phyloP scores from a whole-genome alignment of 2,797 vertebrate genomes.

The Pseudocheirus occidentalis region DNA sequence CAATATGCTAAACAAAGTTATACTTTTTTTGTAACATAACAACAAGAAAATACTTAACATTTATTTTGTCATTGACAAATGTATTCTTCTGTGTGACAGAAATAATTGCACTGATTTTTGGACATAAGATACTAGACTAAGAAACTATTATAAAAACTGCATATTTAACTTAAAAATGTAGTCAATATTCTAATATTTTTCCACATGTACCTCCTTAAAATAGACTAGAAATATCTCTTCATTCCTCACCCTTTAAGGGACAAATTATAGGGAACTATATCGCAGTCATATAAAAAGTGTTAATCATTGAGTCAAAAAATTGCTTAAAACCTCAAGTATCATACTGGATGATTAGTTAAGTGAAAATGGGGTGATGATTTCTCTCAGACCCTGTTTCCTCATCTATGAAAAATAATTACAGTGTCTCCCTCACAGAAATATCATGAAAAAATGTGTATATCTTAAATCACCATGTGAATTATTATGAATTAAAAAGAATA shows the following conservation, averaged over 20 bases:
- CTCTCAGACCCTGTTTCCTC: background rate
- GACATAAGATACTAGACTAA: background rate
- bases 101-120: background rate
- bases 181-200: background rate
- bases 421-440: background rate
- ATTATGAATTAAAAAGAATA: background rate
- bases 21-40: background rate
- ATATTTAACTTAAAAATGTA: background rate
- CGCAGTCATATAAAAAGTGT: background rate
- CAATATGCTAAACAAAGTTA: too few species aligned
- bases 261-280: background rate
- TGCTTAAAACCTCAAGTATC: background rate
- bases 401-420: conserved; percentile 23
- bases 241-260: background rate
- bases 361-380: background rate
- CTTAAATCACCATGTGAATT: background rate
- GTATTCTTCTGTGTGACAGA: background rate
- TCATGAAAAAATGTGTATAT: background rate
- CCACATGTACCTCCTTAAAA: background rate
- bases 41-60: background rate
- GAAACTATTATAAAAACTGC: background rate
- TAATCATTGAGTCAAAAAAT: background rate
- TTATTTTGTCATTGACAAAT: background rate
- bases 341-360: background rate
- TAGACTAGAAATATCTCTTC: background rate